Evolutionary conservation across 2,113 vertebrate genomes (phyloP).

Genomic region (Pedionomus torquatus): DNA sequence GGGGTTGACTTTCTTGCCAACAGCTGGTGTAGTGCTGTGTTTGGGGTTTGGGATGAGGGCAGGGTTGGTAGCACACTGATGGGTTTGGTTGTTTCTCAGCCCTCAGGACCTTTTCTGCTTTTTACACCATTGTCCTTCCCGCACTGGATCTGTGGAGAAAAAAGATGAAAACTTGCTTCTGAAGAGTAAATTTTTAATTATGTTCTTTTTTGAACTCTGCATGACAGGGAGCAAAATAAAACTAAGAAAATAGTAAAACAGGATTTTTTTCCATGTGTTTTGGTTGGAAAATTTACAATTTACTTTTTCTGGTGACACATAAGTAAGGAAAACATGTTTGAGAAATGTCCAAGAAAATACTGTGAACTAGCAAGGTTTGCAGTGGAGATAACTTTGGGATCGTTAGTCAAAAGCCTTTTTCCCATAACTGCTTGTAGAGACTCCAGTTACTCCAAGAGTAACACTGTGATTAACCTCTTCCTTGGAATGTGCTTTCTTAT

Average conservation of each 20-base stretch:
- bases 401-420: not conserved
- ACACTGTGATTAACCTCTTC: not conserved
- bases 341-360: not conserved
- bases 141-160: not conserved
- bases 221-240: not conserved
- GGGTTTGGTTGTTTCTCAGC: not conserved
- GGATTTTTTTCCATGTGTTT: not conserved
- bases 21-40: not conserved
- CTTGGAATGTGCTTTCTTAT: not conserved
- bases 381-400: not conserved
- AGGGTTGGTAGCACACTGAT: not conserved
- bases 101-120: not conserved
- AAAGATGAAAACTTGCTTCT: constrained; percentile 47
- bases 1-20: not conserved
- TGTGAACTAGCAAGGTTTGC: not conserved
- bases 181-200: constrained; percentile 59
- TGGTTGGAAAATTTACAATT: not conserved
- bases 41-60: not conserved
- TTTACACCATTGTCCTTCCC: not conserved
- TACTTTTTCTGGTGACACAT: not conserved
- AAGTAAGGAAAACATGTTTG: not conserved
- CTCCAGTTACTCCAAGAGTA: not conserved
- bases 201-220: constrained; percentile 46
- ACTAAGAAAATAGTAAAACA: not conserved
- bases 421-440: rapidly evolving